Evolutionary conservation across 2,888 invertebrate species (phyloP), one percentile per base, ranked within the genome.

Genomic region (Caenorhabditis sp.): DNA sequence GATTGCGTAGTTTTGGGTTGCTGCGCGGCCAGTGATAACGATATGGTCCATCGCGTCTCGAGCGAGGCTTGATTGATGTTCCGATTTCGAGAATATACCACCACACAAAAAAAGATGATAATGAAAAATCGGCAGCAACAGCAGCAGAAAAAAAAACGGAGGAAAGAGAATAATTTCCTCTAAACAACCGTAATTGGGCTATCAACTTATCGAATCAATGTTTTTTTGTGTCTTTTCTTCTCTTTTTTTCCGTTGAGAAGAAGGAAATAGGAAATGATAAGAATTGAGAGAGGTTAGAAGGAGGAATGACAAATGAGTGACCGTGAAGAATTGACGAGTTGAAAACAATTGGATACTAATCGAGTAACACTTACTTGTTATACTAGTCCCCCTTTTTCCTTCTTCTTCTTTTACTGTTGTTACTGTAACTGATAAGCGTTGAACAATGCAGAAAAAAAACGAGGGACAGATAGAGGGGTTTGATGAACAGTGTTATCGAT

Each of bases 261-360:
- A 49, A 63, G 62, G 43, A 37, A 37, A 23, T 37, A 17, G 12
- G 49, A 31, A 27, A 43, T 21, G 27, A 36, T 26, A 37, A 49
- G 53, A 53, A n/a, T 2, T 37, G 49, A 63, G 49, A 60, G 66
- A 65, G 31, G 31, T 31, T 31, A 31, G 31, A 31, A 31, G 31
- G 31, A 31, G 31, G 31, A 66, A 66, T 71, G 70, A 71, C 70
- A 60, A 71, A 71, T 66, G 70, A 71, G 70, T 71, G 70, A 66
- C 70, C 70, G 60, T 71, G 70, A 71, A 71, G 60, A 71, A 66
- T 54, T 71, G 70, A 71, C 55, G 62, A 71, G 70, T 66, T 71
- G 70, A 71, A 71, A 66, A 71, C 70, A 66, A 71, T 66, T 64
- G 61, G 53, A 24, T 62, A 62, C 49, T 54, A 59, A 65, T 43